Evolutionary conservation across 2,888 invertebrate genomes (phyloP).

Genomic region (Drosophila mettleri): DNA sequence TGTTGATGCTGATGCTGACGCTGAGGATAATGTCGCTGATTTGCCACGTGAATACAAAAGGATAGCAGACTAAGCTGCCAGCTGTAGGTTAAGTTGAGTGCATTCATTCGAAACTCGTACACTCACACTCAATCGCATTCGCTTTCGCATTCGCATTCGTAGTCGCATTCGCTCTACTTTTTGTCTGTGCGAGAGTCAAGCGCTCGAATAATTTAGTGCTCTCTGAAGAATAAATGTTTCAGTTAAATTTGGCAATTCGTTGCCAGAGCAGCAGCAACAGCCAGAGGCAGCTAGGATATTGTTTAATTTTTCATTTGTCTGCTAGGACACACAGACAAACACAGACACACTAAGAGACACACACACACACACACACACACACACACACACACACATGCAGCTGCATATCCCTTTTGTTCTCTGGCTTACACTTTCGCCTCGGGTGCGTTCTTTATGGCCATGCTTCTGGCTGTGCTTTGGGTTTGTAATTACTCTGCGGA

Average conservation of each 20-base stretch:
- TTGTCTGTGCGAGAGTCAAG: slow-evolving; percentile 35
- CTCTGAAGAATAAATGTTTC: slow-evolving; percentile 74
- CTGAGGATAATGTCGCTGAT: slow-evolving; percentile 67
- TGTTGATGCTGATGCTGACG: slow-evolving; percentile 49
- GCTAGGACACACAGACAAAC: slow-evolving; percentile 18
- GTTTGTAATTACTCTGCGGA: slow-evolving; percentile 70
- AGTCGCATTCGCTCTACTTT: slow-evolving; percentile 31
- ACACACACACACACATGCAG: slow-evolving; percentile 17
- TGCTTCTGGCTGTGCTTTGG: slow-evolving; percentile 40
- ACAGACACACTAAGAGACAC: slow-evolving; percentile 20
- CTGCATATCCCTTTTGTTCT: slow-evolving; percentile 24
- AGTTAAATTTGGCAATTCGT: slow-evolving; percentile 79
- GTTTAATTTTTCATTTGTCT: slow-evolving; percentile 79
- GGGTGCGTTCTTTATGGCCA: slow-evolving; percentile 44
- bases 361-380: slow-evolving; percentile 11
- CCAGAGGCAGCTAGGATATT: slow-evolving; percentile 63
- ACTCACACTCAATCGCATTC: slow-evolving; percentile 10
- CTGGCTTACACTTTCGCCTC: slow-evolving; percentile 23
- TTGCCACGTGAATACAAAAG: slow-evolving; percentile 67
- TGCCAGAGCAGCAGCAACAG: slow-evolving; percentile 36
- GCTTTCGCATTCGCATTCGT: slow-evolving; percentile 16
- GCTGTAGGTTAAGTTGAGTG: slow-evolving; percentile 24
- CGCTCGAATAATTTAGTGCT: slow-evolving; percentile 75
- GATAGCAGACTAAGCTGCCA: slow-evolving; percentile 15
- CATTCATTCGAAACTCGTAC: slow-evolving; percentile 35